Evolutionary conservation across 2,797 vertebrate genomes (phyloP), one percentile per base, ranked within the genome.

Genomic region (Gymnopithys bicolor): DNA sequence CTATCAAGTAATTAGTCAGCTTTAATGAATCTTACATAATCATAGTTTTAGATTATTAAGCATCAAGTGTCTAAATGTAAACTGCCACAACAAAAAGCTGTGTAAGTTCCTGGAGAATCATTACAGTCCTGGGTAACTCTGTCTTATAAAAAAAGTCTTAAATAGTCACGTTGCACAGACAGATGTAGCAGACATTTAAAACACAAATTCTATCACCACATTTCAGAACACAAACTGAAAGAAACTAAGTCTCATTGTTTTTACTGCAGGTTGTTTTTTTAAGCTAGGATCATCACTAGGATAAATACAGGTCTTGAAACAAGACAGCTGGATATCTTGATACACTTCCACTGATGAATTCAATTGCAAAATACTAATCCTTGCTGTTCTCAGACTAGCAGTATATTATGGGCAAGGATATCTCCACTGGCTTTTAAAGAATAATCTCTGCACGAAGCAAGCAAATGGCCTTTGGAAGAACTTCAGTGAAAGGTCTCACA

Each of bases 251-350:
- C 46, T 90, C 28, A n/a, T 24, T 71, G 51, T 56, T 91, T 67
- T 73, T 46, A 66, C 12, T 49, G 11, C 33, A 75, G 17, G 25
- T n/a, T 71, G 37, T 18, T 0, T 9, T 56, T 79, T 53, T 30
- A 46, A 93, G 45, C 32, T 59, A 89, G 62, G 83, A 64, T 55
- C 7, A 21, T 75, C 80, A 49, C 52, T 32, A 64, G 64, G 15
- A 74, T 68, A 90, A 94, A 94, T 49, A 70, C 9, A 79, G 37
- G 35, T 43, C 59, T 64, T 86, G 87, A 90, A 93, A 71, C 22
- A 91, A 92, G 76, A 80, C 55, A 73, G 28, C 25, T 90, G 56
- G 59, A 12, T 82, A 15, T 39, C 87, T 66, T 11, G 12, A 74
- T 25, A 51, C 2, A 4, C 13, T 81, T 78, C 23, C 46, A 78